Conservation (phyloP, 2,888 invertebrate species). For the Achlya flavicornis region DNA sequence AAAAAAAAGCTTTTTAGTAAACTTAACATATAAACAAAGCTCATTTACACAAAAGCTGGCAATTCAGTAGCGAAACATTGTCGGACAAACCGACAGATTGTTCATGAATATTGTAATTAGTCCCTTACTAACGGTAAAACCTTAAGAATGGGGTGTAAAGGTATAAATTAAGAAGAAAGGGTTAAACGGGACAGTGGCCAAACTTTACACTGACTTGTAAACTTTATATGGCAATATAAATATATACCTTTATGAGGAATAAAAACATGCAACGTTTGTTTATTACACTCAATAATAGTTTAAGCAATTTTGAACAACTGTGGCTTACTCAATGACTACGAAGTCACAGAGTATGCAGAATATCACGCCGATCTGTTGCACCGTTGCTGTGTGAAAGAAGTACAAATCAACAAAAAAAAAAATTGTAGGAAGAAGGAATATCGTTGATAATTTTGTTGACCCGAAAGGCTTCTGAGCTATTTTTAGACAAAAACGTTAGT, state of each 20-base stretch:
- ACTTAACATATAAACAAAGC: background rate
- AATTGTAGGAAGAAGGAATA: no score
- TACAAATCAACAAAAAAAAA: no score
- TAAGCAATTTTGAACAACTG: background rate
- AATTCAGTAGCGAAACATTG: conserved; percentile 32
- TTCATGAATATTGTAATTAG: conserved; percentile 59
- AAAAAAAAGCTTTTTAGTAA: background rate
- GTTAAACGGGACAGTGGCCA: conserved; percentile 58
- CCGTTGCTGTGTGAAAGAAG: no score
- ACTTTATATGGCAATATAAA: conserved; percentile 22
- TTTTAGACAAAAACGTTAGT: no score
- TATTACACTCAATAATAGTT: background rate
- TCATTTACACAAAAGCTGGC: background rate
- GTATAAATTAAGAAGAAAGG: conserved; percentile 54
- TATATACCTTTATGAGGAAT: conserved; percentile 20
- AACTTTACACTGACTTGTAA: conserved; percentile 45
- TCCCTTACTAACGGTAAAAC: conserved; percentile 41
- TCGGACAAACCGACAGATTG: conserved; percentile 37
- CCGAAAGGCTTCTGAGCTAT: no score
- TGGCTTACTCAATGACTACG: background rate
- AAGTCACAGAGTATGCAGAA: no score
- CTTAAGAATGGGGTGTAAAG: conserved; percentile 34
- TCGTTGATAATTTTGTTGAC: no score
- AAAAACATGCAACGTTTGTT: background rate
- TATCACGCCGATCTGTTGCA: no score